These are phyloP conservation scores for Steatornis caripensis DNA, from an alignment of 2,113 vertebrate genomes.

Conservation along the genomic window DNA sequence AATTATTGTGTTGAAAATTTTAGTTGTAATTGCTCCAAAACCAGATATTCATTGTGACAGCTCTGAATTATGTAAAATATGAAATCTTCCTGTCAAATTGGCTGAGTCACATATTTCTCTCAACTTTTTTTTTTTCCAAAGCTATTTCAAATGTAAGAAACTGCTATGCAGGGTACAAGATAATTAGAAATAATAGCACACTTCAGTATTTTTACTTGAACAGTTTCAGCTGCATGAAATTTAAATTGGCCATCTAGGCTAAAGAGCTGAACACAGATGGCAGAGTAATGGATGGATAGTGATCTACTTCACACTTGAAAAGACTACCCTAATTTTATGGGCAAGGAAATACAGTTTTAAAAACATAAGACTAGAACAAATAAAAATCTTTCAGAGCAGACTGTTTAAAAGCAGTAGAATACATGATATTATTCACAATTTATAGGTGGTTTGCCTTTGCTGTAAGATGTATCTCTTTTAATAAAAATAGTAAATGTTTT, in stretches of 20 bases:
- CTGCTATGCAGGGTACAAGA: background rate
- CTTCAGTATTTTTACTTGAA: background rate
- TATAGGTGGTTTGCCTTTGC: background rate
- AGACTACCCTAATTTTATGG: background rate
- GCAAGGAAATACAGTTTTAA: background rate
- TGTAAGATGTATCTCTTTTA: background rate
- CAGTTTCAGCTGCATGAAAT: background rate
- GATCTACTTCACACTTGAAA: background rate
- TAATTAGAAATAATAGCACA: constrained; percentile 16
- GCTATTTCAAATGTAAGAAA: background rate
- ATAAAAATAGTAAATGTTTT: background rate
- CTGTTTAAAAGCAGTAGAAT: background rate
- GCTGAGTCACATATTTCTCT: background rate
- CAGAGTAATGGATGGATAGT: background rate
- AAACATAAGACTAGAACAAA: background rate
- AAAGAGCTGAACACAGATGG: background rate
- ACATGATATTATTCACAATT: background rate
- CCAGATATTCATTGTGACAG: background rate
- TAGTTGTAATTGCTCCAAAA: background rate
- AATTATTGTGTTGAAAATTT: background rate
- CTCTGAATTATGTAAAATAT: background rate
- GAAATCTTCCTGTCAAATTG: background rate
- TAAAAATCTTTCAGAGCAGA: background rate
- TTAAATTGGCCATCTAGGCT: background rate
- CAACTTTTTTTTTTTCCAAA: background rate